Percentiles rank a stretch among this genome's conserved stretches.
Conservation (phyloP, 1,140 invertebrate species). For the Ostrea edulis region DNA sequence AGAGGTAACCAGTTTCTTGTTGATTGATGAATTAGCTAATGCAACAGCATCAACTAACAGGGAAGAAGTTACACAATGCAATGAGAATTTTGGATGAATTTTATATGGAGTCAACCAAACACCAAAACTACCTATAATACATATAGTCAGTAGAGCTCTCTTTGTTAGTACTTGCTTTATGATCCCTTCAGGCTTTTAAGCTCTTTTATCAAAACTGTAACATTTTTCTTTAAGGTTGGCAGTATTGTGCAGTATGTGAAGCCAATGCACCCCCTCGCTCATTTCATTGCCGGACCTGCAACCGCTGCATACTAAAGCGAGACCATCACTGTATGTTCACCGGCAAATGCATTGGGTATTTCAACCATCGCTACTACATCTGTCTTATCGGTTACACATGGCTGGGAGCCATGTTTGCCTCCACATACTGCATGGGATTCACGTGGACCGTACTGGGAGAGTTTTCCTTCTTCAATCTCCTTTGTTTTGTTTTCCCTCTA, state of each 20-base stretch:
- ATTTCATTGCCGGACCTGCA: constrained; percentile 86
- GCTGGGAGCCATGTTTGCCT: constrained; percentile 66
- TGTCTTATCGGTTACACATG: constrained; percentile 88
- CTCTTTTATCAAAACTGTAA: no score
- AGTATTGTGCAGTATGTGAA: constrained; percentile 53
- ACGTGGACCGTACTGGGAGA: constrained; percentile 68
- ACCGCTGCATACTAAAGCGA: constrained; percentile 91
- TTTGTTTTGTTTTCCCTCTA: constrained; percentile 71
- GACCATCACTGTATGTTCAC: constrained; percentile 97
- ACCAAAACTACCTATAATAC: no score
- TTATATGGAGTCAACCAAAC: no score
- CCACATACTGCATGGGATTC: constrained; percentile 69
- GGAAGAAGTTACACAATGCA: no score
- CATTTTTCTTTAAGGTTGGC: constrained; percentile 60
- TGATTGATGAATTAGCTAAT: no score
- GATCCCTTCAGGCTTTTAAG: no score
- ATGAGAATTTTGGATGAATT: no score
- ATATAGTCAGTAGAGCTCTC: no score
- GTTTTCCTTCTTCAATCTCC: constrained; percentile 62
- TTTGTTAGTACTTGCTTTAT: no score
- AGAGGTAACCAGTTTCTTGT: no score
- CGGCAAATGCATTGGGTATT: constrained; percentile 92
- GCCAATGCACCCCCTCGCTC: constrained; percentile 65
- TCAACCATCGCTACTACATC: constrained; percentile 93
- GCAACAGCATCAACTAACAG: no score